Percentiles rank a stretch among this genome's conserved stretches.
phyloP scores from a whole-genome alignment of 2,113 vertebrate species.

The Regulus satrapa region DNA sequence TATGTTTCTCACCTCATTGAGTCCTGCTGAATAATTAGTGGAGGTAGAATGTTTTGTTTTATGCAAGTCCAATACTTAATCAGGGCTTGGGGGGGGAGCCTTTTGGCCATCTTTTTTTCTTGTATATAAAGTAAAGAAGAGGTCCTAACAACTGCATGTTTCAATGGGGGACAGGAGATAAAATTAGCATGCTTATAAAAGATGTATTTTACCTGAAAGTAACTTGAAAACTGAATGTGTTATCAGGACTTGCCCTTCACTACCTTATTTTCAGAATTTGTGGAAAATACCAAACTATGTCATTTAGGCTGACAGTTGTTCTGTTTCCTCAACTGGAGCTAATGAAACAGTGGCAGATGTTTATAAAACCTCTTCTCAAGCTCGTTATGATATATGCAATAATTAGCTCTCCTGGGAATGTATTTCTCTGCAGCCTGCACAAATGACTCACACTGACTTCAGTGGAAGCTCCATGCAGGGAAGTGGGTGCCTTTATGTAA shows the following conservation, averaged over 20 bases:
- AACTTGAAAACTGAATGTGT: neutral
- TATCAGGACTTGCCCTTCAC: neutral
- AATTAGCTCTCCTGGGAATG: constrained; percentile 33
- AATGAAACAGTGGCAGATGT: constrained; percentile 16
- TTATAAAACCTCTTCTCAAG: constrained; percentile 17
- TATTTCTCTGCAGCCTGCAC: neutral
- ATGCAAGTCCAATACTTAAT: neutral
- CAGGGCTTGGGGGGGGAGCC: rapidly evolving
- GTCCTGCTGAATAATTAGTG: neutral
- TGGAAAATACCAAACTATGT: neutral
- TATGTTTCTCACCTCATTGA: neutral
- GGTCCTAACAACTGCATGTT: neutral
- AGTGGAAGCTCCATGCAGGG: neutral
- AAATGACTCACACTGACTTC: constrained; percentile 4
- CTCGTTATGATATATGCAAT: neutral
- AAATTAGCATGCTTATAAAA: neutral
- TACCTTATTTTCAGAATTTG: neutral
- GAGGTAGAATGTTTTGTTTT: neutral
- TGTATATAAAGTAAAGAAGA: neutral
- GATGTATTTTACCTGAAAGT: neutral
- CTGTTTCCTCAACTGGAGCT: neutral
- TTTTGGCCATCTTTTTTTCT: neutral
- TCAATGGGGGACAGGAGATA: rapidly evolving
- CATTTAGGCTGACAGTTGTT: neutral
- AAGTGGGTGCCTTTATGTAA: neutral